Base-by-base conservation (phyloP, 1,140 invertebrate species). In the Lineus longissimus region DNA sequence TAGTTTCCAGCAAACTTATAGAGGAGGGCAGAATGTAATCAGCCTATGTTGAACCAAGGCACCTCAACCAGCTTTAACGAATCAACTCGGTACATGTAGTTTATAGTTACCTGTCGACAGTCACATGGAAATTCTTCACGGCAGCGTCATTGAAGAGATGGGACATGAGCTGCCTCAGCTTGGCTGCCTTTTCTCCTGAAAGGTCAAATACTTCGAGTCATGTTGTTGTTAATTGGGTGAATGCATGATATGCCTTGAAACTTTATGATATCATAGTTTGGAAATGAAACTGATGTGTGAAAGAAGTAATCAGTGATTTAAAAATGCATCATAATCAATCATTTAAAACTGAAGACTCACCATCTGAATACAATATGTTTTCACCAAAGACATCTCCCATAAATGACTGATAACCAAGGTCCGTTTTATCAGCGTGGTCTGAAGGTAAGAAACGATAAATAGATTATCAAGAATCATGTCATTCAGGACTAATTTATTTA, bases 311-410 rank as follows among this genome's bases (percentile, higher is more conserved):
- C 17, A 23, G 22, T 55, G 17, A 19, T 19, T 23, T 6, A 55
- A 17, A 23, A 17, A 6, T 55, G 17, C 22, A 4, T 13, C 22
- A 55, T 55, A 2, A 55, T 2, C 22, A 55, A 55, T 29, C 19
- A 33, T n/a, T n/a, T n/a, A n/a, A n/a, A n/a, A 15, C 6, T 60
- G 7, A 2, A 60, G 25, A 63, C 72, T 60, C 61, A 76, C 75
- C 75, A 70, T 76, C 68, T 19, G 68, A 64, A 65, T 75, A 76
- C 31, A 76, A 61, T 58, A 76, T 73, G 55, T 75, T 75, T n/a
- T 73, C 68, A 27, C 75, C 75, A 72, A 66, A 75, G 7, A 76
- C 72, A 40, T 74, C 65, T 15, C 45, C 68, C 73, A 75, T 71
- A 43, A 74, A 76, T 40, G 61, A 41, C 58, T 74, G 75, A 59